Evolutionary conservation across 2,113 vertebrate genomes (phyloP).

Genomic region (Nematolebias whitei): DNA sequence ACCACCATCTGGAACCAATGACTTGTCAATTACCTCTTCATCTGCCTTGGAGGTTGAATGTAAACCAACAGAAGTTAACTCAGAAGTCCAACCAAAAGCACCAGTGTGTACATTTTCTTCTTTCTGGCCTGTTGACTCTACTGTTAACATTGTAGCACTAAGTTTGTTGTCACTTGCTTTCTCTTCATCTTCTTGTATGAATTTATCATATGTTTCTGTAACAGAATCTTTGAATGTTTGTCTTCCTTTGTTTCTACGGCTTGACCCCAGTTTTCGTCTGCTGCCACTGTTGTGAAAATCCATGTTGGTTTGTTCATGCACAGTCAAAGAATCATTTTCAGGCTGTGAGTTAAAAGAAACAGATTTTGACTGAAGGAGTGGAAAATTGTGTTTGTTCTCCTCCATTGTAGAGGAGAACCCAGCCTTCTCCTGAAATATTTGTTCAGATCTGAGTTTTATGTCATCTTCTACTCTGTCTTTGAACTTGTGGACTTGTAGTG

Average conservation of each 20-base stretch:
- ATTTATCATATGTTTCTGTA: background rate
- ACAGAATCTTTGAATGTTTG: background rate
- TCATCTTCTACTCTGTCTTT: background rate
- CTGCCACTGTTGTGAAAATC: background rate
- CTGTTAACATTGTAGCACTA: background rate
- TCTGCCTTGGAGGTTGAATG: background rate
- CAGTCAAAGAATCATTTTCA: background rate
- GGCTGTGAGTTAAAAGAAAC: background rate
- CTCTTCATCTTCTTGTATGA: background rate
- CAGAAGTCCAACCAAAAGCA: conserved; percentile 1
- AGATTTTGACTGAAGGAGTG: conserved; percentile 16
- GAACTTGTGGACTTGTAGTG: background rate
- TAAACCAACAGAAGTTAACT: background rate
- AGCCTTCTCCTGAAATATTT: background rate
- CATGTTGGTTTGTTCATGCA: background rate
- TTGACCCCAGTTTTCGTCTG: conserved; percentile 53
- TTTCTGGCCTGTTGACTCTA: background rate
- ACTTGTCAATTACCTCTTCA: background rate
- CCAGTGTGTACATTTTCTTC: background rate
- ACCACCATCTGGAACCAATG: conserved; percentile 9
- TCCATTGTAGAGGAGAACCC: background rate
- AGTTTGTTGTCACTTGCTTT: background rate
- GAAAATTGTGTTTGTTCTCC: background rate
- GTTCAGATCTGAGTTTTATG: conserved; percentile 1
- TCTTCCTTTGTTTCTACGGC: conserved; percentile 29